phyloP scores from a whole-genome alignment of 2,888 invertebrate genomes.

The Ceratothoa steindachneri region DNA sequence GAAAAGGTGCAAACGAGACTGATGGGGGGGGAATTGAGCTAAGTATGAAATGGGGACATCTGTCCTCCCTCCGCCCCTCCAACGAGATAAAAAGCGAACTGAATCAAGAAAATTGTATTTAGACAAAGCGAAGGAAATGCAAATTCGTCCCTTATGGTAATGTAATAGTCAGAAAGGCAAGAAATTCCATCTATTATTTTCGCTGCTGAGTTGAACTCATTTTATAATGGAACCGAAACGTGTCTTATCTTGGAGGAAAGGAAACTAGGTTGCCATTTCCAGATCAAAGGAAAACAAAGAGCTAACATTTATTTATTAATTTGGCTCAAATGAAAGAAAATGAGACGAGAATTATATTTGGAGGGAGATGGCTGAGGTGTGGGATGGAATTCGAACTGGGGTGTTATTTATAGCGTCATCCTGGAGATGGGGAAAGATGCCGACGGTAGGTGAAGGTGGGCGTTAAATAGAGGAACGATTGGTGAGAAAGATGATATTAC shows the following conservation, averaged over 20 bases:
- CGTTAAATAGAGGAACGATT: too few species aligned
- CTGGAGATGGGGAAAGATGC: too few species aligned
- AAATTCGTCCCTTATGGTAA: conserved; percentile 10
- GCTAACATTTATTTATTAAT: too few species aligned
- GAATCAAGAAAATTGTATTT: conserved; percentile 15
- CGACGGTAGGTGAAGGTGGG: too few species aligned
- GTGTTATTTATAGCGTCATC: too few species aligned
- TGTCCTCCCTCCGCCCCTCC: too few species aligned
- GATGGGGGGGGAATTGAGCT: too few species aligned
- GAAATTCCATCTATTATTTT: conserved; percentile 15
- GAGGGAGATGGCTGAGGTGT: too few species aligned
- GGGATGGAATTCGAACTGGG: too few species aligned
- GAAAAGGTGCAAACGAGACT: too few species aligned
- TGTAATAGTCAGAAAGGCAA: neutral
- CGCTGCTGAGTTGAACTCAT: conserved; percentile 1
- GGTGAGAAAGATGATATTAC: too few species aligned
- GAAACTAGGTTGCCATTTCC: conserved; percentile 9
- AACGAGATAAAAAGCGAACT: neutral
- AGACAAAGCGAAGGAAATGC: conserved; percentile 2
- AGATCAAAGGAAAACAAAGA: conserved; percentile 9
- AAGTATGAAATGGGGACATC: too few species aligned
- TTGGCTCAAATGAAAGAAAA: conserved; percentile 1
- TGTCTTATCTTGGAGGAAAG: conserved; percentile 10
- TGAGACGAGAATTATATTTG: conserved; percentile 2
- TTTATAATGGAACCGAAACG: conserved; percentile 5